Conservation (phyloP, 2,888 invertebrate genomes). For the Apotomis turbidana region DNA sequence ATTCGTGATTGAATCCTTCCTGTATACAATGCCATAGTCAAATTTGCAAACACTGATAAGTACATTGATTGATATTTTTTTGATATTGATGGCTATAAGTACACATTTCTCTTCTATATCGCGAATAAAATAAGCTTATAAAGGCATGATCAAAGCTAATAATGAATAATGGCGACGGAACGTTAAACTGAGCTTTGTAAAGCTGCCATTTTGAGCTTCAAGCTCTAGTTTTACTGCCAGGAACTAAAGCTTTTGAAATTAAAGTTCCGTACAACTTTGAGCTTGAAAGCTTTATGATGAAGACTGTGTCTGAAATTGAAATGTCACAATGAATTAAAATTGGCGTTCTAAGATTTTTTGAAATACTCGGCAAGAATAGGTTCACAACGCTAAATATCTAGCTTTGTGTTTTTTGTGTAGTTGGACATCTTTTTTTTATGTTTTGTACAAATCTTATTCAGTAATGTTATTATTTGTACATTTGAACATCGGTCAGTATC, state of each 20-base stretch:
- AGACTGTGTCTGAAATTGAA: conserved; percentile 1
- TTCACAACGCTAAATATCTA: too few species aligned
- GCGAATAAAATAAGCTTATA: conserved; percentile 1
- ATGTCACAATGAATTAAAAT: neutral
- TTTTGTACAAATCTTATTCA: too few species aligned
- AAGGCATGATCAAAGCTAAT: neutral
- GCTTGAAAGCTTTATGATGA: conserved; percentile 24
- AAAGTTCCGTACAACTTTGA: conserved; percentile 34
- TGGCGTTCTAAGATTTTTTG: neutral
- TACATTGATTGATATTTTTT: too few species aligned
- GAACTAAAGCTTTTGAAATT: conserved; percentile 35
- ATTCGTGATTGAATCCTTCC: too few species aligned
- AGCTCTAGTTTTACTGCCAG: conserved; percentile 26
- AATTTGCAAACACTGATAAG: too few species aligned
- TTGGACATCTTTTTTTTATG: too few species aligned
- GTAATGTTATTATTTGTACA: too few species aligned
- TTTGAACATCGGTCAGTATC: too few species aligned
- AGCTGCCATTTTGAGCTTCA: conserved; percentile 22
- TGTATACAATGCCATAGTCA: too few species aligned
- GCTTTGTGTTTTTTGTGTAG: too few species aligned
- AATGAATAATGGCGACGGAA: conserved; percentile 26
- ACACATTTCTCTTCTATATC: too few species aligned
- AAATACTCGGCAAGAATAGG: neutral
- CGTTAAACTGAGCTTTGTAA: conserved; percentile 22
- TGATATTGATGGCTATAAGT: too few species aligned